Percentiles rank a stretch among this genome's conserved stretches.
phyloP scores from a whole-genome alignment of 2,797 vertebrate genomes.

The Bryconaethiops microstoma region DNA sequence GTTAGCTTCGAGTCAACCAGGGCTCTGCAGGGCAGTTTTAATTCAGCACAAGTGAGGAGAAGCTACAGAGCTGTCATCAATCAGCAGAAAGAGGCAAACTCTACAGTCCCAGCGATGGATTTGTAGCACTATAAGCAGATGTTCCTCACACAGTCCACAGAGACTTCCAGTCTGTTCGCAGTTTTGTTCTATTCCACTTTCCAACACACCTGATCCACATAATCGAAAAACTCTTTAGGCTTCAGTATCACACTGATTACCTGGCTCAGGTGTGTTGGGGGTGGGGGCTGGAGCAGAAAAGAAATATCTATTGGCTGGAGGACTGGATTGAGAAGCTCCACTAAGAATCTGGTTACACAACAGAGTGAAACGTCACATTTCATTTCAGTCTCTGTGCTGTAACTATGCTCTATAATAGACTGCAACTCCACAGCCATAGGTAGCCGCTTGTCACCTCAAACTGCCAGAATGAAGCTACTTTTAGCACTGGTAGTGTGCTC shows the following conservation, averaged over 20 bases:
- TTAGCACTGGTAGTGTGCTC: background rate
- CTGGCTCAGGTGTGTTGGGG: slow-evolving; percentile 2
- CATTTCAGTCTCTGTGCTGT: background rate
- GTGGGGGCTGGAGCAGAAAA: background rate
- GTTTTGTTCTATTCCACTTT: background rate
- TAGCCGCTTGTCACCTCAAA: background rate
- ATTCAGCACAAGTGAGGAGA: slow-evolving; percentile 13
- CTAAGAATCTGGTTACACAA: background rate
- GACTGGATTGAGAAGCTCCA: background rate
- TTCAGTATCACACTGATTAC: background rate
- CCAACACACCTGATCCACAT: slow-evolving; percentile 13
- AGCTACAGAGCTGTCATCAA: background rate
- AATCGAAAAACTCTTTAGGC: background rate
- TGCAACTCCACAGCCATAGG: background rate
- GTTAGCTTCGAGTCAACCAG: background rate
- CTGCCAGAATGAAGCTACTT: background rate
- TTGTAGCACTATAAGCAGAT: background rate
- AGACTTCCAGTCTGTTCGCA: background rate
- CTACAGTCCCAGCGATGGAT: background rate
- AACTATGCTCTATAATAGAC: background rate
- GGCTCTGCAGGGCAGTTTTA: background rate
- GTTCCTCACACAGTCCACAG: background rate
- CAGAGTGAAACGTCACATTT: background rate
- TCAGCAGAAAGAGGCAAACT: background rate
- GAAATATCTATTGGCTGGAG: background rate